Percentiles rank a stretch among this genome's conserved stretches.
phyloP scores from a whole-genome alignment of 2,888 invertebrate species.

The Oasisia sp. region DNA sequence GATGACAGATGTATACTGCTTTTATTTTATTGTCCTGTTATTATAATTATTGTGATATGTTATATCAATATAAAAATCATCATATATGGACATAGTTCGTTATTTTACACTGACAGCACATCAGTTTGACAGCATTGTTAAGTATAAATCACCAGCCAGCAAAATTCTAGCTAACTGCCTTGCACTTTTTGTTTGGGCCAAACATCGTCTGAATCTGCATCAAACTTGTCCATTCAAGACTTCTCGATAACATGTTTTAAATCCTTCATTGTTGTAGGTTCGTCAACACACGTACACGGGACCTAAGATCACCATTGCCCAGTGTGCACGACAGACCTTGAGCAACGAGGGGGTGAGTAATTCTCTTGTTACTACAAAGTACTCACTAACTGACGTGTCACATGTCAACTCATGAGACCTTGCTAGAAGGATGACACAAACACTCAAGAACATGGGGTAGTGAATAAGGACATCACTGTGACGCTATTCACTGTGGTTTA shows the following conservation, averaged over 20 bases:
- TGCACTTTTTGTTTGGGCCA: not conserved
- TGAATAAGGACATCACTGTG: too few relatives aligned
- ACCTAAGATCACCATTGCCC: slow-evolving; percentile 13
- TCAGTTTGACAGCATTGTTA: not conserved
- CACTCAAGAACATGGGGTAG: too few relatives aligned
- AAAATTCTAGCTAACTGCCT: not conserved
- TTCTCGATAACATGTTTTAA: not conserved
- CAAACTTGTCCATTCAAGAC: too few relatives aligned
- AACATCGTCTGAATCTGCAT: not conserved
- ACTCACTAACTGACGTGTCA: too few relatives aligned
- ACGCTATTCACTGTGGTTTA: too few relatives aligned
- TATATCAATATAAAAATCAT: too few relatives aligned
- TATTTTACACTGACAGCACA: not conserved
- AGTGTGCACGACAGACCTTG: not conserved
- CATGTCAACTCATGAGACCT: too few relatives aligned
- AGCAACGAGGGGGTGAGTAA: slow-evolving; percentile 18
- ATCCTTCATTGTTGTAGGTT: not conserved
- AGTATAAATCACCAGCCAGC: not conserved
- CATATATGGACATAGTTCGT: not conserved
- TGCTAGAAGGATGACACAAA: too few relatives aligned
- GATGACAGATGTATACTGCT: not conserved
- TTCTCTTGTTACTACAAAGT: too few relatives aligned
- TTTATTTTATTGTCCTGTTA: not conserved
- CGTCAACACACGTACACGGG: slow-evolving; percentile 17
- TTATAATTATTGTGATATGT: not conserved